Evolutionary conservation across 2,113 vertebrate genomes (phyloP), one percentile per base, ranked within the genome.

Genomic region (Scophthalmus maximus): DNA sequence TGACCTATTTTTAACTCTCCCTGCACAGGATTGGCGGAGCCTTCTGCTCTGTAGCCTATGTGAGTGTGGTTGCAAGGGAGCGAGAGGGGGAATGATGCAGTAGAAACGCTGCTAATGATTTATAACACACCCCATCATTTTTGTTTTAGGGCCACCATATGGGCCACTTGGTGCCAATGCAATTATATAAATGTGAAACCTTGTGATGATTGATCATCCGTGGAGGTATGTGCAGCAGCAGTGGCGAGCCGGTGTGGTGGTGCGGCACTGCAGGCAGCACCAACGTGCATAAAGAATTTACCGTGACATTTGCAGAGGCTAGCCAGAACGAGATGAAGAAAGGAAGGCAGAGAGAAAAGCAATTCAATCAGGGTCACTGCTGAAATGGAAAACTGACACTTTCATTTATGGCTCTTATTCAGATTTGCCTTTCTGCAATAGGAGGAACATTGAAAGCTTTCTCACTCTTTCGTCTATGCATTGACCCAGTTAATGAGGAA

Each of bases 1-100:
- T 92, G 93, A 93, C 92, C 92, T 93, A 93, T 90, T 93, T 94
- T 91, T 92, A 92, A 87, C 87, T 92, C 89, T 88, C 81, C 74
- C 87, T 86, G 84, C 88, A 76, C 81, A 47, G 42, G 92, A 93
- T 92, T 92, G 93, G 91, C 78, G 86, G 66, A 91, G 78, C 73
- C 69, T 27, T 67, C 65, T 75, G 76, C 78, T 88, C 82, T 64
- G 76, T 73, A 78, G 83, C 79, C 83, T 84, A 61, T 86, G 82
- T 83, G 52, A 73, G 84, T n/a, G 71, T 57, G 76, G 58, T 73
- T 87, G 47, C 11, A 11, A 64, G 63, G 72, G 38, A 63, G 68
- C 3, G 4, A 76, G 38, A 79, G 49, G 38, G 47, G 61, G 65
- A 68, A 23, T 51, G 63, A 87, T 81, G 67, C 73, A 79, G 84